phyloP scores from a whole-genome alignment of 2,888 invertebrate genomes.

The Drosophila falleni region DNA sequence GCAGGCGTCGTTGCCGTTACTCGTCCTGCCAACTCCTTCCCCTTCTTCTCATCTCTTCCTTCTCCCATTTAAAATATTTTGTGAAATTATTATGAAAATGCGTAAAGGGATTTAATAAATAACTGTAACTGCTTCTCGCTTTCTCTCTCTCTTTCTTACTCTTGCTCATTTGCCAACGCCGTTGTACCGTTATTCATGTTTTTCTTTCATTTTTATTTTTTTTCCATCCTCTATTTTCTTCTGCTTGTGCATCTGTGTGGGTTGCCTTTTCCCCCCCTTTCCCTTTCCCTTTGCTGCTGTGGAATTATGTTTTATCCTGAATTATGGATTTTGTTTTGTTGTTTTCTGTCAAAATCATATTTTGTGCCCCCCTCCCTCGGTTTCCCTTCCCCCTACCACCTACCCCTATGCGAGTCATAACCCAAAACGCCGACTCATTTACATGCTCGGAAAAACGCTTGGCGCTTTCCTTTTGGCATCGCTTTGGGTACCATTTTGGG shows the following conservation, averaged over 20 bases:
- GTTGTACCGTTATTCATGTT: slow-evolving; percentile 62
- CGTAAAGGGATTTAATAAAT: slow-evolving; percentile 85
- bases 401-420: slow-evolving; percentile 28
- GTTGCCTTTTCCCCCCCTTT: slow-evolving; percentile 17
- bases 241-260: slow-evolving; percentile 68
- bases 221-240: slow-evolving; percentile 56
- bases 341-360: slow-evolving; percentile 85
- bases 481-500: slow-evolving; percentile 64
- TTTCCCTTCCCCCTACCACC: background rate
- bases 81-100: slow-evolving; percentile 84
- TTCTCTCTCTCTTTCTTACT: background rate
- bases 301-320: slow-evolving; percentile 84
- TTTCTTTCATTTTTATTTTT: slow-evolving; percentile 30
- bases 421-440: slow-evolving; percentile 76
- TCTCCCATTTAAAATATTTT: slow-evolving; percentile 78
- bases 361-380: slow-evolving; percentile 51
- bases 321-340: slow-evolving; percentile 84
- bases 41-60: background rate
- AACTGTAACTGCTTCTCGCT: slow-evolving; percentile 81
- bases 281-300: slow-evolving; percentile 40
- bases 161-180: slow-evolving; percentile 46
- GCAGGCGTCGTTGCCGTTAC: slow-evolving; percentile 47
- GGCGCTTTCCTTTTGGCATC: slow-evolving; percentile 49
- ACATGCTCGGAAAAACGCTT: slow-evolving; percentile 69
- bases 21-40: background rate